Percentiles rank a stretch among this genome's conserved stretches.
Evolutionary conservation across 2,113 vertebrate genomes (phyloP).

Genomic region (Raja brachyura): DNA sequence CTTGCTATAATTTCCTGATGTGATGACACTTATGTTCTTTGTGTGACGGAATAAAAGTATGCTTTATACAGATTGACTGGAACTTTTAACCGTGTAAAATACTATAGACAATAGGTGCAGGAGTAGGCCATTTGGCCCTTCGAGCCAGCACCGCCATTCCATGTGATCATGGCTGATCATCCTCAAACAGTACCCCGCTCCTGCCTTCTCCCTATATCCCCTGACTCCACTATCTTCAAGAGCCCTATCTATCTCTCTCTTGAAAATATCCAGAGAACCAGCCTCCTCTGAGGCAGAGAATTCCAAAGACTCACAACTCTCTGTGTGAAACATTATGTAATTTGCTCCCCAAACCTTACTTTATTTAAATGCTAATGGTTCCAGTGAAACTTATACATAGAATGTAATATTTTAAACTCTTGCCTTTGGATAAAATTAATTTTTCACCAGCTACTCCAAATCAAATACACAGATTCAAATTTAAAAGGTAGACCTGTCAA

Average conservation of each 20-base stretch:
- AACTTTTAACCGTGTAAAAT: background rate
- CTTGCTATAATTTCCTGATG: background rate
- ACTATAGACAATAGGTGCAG: no score
- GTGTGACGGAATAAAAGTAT: background rate
- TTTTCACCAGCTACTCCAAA: background rate
- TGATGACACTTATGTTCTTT: background rate
- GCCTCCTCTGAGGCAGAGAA: no score
- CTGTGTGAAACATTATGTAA: background rate
- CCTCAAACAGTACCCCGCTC: no score
- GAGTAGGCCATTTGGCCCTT: no score
- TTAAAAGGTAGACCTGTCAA: no score
- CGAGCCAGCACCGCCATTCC: no score
- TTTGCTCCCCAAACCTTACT: background rate
- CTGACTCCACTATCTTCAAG: no score
- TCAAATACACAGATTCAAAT: background rate
- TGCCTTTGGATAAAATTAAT: background rate
- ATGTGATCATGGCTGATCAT: no score
- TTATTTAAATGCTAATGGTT: background rate
- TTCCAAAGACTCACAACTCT: no score
- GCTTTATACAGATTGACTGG: slow-evolving; percentile 7
- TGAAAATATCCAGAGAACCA: no score
- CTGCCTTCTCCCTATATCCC: no score
- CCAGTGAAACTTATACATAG: background rate
- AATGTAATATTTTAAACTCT: background rate
- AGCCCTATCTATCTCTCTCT: no score